Evolutionary conservation across 1,140 invertebrate species (phyloP), one percentile per base, ranked within the genome.

Genomic region (Drosophila ficusphila): DNA sequence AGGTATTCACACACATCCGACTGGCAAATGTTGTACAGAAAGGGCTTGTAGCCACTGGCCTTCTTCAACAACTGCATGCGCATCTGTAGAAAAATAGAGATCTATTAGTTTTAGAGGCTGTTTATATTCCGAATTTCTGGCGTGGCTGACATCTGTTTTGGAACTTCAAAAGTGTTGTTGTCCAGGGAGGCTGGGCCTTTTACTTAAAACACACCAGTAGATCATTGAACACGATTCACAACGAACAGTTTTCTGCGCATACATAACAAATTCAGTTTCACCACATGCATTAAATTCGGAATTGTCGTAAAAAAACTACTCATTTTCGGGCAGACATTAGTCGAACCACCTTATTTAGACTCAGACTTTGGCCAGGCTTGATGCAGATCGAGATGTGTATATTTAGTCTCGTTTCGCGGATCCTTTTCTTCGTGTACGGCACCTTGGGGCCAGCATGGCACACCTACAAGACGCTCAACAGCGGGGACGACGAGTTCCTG

Each of bases 31-130:
- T 89, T 82, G n/a, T 89, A 89, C 0, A 90, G 69, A 7, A 89
- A 89, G 0, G 85, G 85, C 19, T 90, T 89, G 23, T 89, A 89
- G 12, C 85, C 85, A 49, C 76, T 89, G 6, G 86, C 85, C 2
- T 83, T 71, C 25, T 90, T 90, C 1, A 89, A 31, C 25, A 89
- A 46, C 34, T 89, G 79, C 44, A 86, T 65, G 7, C 79, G 79
- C 74, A 89, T 90, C 85, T 89, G 21, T 3, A n/a, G 4, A 44
- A 27, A 6, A 49, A 25, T 1, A 1, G 27, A 25, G 16, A 18
- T 12, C 3, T 14, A 9, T 27, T 29, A 29, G 0, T 29, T 29
- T 8, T 0, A n/a, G n/a, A n/a, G n/a, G n/a, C n/a, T n/a, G n/a
- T n/a, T n/a, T n/a, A n/a, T n/a, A n/a, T n/a, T n/a, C n/a, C n/a